These are phyloP conservation scores for Euwallacea fornicatus DNA, from an alignment of 1,140 invertebrate genomes.

Conservation along the genomic window DNA sequence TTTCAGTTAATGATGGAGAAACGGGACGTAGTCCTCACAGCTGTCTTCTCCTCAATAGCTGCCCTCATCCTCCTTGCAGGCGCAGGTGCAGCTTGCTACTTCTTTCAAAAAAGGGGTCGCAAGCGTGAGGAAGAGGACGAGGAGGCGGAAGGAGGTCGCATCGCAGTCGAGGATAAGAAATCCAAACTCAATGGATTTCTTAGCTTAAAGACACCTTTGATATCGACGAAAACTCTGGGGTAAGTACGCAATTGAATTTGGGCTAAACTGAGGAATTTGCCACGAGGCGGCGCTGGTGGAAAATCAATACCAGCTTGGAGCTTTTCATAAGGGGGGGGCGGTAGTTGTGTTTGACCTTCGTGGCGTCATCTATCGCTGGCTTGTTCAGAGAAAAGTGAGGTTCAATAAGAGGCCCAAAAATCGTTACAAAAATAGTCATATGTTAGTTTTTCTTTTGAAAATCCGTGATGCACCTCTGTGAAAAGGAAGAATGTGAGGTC, in stretches of 20 bases:
- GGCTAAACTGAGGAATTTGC: background rate
- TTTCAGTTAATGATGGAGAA: slow-evolving; percentile 58
- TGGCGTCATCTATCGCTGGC: background rate
- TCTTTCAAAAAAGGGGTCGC: slow-evolving; percentile 52
- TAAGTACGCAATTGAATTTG: slow-evolving; percentile 52
- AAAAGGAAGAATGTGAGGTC: background rate
- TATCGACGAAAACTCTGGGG: slow-evolving; percentile 66
- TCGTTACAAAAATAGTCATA: background rate
- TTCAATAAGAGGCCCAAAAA: background rate
- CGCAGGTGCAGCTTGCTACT: slow-evolving; percentile 54
- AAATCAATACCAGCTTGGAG: background rate
- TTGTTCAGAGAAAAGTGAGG: background rate
- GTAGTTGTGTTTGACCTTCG: background rate
- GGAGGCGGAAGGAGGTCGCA: slow-evolving; percentile 37
- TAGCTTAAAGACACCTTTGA: slow-evolving; percentile 75
- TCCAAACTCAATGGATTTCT: slow-evolving; percentile 69
- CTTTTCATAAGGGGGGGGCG: background rate
- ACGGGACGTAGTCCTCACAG: slow-evolving; percentile 56
- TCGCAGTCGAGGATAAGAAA: slow-evolving; percentile 48
- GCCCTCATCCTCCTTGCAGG: slow-evolving; percentile 55
- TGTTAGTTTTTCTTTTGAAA: background rate
- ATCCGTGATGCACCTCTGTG: background rate
- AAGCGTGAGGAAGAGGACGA: slow-evolving; percentile 53
- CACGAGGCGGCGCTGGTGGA: background rate
- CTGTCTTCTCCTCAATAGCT: slow-evolving; percentile 55